These are phyloP conservation scores for Tauraco hartlaubi DNA, from an alignment of 2,797 vertebrate genomes.

Conservation along the genomic window DNA sequence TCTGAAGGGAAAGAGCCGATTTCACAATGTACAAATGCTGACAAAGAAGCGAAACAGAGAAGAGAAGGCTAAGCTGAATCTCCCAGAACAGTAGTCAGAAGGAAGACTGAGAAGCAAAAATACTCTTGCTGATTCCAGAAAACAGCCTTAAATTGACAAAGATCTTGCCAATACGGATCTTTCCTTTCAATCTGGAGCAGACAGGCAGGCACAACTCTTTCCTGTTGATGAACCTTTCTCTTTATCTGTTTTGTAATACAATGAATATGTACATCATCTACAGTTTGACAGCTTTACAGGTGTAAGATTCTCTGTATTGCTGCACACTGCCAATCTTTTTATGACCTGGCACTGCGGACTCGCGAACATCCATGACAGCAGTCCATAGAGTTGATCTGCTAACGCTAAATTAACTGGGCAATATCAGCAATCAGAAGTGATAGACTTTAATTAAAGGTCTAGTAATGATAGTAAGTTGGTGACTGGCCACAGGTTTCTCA, in stretches of 20 bases:
- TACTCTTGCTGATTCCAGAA: neutral
- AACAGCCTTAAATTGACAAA: neutral
- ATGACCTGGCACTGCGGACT: neutral
- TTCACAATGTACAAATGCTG: neutral
- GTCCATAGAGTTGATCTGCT: neutral
- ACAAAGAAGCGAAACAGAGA: neutral
- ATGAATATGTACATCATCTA: neutral
- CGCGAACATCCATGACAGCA: neutral
- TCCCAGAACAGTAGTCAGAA: neutral
- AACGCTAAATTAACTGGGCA: neutral
- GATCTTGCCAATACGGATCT: neutral
- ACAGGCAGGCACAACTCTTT: neutral
- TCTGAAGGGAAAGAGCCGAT: neutral
- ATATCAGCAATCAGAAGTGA: neutral
- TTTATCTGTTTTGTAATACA: neutral
- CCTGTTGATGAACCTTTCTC: conserved; percentile 2
- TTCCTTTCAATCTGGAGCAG: neutral
- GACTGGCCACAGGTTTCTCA: neutral
- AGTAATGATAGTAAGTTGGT: neutral
- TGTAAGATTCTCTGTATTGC: neutral
- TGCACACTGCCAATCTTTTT: neutral
- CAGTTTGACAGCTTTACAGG: conserved; percentile 22
- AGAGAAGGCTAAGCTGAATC: neutral
- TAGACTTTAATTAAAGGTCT: neutral
- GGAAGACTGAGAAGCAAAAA: neutral